phyloP scores from a whole-genome alignment of 2,888 invertebrate genomes.

The Hirtodrosophila histrioides region DNA sequence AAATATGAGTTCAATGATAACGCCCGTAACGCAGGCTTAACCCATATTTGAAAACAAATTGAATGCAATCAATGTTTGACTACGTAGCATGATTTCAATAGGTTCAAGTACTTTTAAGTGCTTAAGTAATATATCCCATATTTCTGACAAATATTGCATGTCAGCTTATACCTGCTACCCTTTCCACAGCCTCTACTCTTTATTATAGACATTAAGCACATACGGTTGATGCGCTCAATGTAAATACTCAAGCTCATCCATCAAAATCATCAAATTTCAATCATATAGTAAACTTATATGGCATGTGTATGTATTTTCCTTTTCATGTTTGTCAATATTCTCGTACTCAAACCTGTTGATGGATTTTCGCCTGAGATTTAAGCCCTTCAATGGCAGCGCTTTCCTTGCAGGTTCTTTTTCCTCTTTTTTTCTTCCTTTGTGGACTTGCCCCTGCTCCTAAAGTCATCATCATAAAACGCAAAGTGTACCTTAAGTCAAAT shows the following conservation, averaged over 20 bases:
- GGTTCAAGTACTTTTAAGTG: too few species aligned
- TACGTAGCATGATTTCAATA: too few species aligned
- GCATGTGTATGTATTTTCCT: constrained; percentile 38
- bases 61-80: too few species aligned
- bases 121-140: too few species aligned
- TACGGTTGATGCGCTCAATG: constrained; percentile 30
- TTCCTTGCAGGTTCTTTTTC: constrained; percentile 13
- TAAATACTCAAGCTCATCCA: constrained; percentile 42
- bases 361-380: constrained; percentile 50
- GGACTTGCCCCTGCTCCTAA: constrained; percentile 22
- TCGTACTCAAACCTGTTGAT: constrained; percentile 66
- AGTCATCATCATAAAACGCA: constrained; percentile 66
- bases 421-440: constrained; percentile 9
- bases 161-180: too few species aligned
- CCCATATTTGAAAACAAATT: too few species aligned
- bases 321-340: constrained; percentile 67
- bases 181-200: neutral
- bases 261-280: constrained; percentile 66
- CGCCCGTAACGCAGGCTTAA: too few species aligned
- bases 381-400: constrained; percentile 31
- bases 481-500: constrained; percentile 73
- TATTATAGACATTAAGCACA: constrained; percentile 9
- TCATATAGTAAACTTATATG: constrained; percentile 62
- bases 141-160: too few species aligned
- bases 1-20: too few species aligned